These are phyloP conservation scores for Rissa tridactyla DNA, from an alignment of 2,113 vertebrate genomes.

Conservation along the genomic window DNA sequence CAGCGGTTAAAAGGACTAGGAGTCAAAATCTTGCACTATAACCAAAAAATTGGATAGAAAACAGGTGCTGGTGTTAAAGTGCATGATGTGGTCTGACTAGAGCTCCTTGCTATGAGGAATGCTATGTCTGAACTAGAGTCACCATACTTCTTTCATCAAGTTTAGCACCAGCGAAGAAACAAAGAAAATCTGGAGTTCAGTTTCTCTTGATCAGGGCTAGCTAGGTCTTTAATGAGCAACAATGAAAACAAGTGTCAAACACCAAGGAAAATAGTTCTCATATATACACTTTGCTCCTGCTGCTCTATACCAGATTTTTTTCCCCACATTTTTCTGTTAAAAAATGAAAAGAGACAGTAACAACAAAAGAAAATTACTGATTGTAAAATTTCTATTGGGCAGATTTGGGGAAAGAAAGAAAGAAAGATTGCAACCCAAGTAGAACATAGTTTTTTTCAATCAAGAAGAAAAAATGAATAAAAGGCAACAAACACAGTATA, in stretches of 20 bases:
- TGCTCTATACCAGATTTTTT: neutral
- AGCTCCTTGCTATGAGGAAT: neutral
- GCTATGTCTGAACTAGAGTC: neutral
- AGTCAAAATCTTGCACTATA: neutral
- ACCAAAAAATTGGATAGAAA: neutral
- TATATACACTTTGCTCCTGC: neutral
- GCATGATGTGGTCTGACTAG: neutral
- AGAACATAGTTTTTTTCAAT: neutral
- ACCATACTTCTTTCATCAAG: neutral
- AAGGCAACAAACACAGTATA: neutral
- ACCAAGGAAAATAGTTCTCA: neutral
- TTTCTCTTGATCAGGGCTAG: neutral
- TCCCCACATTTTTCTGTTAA: neutral
- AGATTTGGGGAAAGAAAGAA: neutral
- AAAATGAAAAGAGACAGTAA: neutral
- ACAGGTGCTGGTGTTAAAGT: neutral
- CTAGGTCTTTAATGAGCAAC: neutral
- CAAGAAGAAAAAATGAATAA: neutral
- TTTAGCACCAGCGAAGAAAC: neutral
- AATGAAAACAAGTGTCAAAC: neutral
- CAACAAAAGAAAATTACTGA: neutral
- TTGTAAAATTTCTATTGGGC: neutral
- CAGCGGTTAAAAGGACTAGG: neutral
- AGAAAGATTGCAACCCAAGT: neutral
- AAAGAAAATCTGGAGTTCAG: neutral